Conservation (phyloP, 2,888 invertebrate genomes). For the Pollenia griseotomentosa region DNA sequence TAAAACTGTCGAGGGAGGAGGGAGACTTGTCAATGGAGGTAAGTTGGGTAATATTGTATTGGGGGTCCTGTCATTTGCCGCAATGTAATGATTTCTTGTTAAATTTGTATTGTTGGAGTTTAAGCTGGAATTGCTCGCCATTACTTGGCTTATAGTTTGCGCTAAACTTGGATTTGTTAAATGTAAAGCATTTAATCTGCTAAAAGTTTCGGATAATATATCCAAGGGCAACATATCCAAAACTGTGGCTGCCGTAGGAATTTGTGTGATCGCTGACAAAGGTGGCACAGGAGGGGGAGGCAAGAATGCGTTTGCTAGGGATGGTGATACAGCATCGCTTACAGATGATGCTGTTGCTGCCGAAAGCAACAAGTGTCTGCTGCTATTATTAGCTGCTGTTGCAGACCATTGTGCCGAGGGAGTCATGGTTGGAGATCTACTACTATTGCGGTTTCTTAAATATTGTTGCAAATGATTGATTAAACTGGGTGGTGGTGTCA, state of each 20-base stretch:
- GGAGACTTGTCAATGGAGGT: neutral
- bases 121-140: conserved; percentile 16
- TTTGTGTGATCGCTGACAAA: neutral
- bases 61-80: neutral
- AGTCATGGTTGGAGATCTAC: neutral
- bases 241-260: conserved; percentile 34
- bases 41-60: neutral
- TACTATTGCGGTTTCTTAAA: conserved; percentile 15
- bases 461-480: conserved; percentile 60
- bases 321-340: neutral
- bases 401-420: neutral
- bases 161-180: conserved; percentile 49
- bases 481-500: conserved; percentile 12
- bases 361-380: conserved; percentile 57
- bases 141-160: conserved; percentile 24
- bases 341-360: conserved; percentile 14
- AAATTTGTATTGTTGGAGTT: conserved; percentile 11
- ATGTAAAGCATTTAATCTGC: conserved; percentile 66
- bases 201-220: conserved; percentile 66
- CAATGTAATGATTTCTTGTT: conserved; percentile 8
- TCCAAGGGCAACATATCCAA: conserved; percentile 67
- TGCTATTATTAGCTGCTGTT: conserved; percentile 10
- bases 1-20: conserved; percentile 17
- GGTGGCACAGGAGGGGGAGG: conserved; percentile 13
- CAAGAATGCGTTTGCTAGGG: conserved; percentile 15